Conservation (phyloP, 2,113 vertebrate species). For the Camelus bactrianus region DNA sequence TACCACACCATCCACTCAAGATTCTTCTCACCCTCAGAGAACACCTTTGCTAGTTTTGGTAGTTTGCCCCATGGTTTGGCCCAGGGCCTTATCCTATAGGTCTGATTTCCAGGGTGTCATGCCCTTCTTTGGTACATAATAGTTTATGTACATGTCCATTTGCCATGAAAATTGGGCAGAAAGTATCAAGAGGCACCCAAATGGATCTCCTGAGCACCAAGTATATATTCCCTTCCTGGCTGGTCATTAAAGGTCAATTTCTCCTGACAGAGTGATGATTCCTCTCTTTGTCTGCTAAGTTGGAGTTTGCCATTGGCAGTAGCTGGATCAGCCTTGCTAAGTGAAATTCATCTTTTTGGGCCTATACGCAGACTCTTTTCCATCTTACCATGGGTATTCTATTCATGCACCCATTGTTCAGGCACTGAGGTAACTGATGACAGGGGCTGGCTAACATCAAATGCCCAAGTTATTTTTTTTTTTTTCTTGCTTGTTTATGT, state of each 20-base stretch:
- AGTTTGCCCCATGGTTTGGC: neutral
- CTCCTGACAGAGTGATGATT: neutral
- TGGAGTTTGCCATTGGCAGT: neutral
- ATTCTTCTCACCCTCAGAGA: neutral
- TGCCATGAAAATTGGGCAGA: neutral
- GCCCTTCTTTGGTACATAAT: neutral
- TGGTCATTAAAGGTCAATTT: neutral
- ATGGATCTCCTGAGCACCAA: neutral
- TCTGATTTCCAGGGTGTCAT: neutral
- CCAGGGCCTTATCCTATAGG: neutral
- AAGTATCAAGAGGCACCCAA: neutral
- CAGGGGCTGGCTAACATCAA: neutral
- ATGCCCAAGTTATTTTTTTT: conserved; percentile 40
- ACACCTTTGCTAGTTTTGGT: neutral
- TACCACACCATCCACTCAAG: neutral
- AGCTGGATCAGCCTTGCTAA: neutral
- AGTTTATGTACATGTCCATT: neutral
- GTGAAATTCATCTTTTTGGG: neutral
- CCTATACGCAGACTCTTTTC: too few relatives aligned
- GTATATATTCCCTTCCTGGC: neutral
- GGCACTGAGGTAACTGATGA: neutral
- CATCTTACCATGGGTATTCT: neutral
- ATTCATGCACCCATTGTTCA: neutral
- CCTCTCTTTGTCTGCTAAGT: neutral
- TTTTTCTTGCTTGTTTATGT: neutral